Evolutionary conservation across 2,888 invertebrate genomes (phyloP).

Genomic region (Lapara coniferarum): DNA sequence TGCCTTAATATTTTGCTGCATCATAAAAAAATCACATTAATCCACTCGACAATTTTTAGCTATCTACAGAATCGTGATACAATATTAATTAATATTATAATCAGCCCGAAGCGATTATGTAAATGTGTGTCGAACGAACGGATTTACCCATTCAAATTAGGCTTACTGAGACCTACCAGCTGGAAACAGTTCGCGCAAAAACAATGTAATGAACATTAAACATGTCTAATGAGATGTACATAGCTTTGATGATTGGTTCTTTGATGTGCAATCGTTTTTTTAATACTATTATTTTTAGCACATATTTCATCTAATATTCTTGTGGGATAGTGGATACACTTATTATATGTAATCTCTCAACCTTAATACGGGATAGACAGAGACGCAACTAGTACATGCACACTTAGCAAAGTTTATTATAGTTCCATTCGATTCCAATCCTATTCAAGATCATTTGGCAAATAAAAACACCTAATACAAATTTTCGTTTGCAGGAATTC

Average conservation of each 20-base stretch:
- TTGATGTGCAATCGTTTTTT: not conserved
- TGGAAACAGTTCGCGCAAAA: slow-evolving; percentile 37
- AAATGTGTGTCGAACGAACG: slow-evolving; percentile 65
- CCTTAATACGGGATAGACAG: too few relatives aligned
- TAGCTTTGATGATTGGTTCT: not conserved
- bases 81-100: too few relatives aligned
- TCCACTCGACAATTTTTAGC: too few relatives aligned
- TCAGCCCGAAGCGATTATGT: slow-evolving; percentile 72
- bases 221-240: not conserved
- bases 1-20: too few relatives aligned
- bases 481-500: not conserved
- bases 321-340: too few relatives aligned
- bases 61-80: slow-evolving; percentile 38
- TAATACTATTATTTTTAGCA: not conserved
- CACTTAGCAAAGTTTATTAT: too few relatives aligned
- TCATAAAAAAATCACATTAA: too few relatives aligned
- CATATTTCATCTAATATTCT: too few relatives aligned
- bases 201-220: slow-evolving; percentile 15
- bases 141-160: slow-evolving; percentile 69
- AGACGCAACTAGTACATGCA: too few relatives aligned
- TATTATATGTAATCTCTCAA: too few relatives aligned
- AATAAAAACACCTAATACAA: not conserved
- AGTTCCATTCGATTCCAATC: too few relatives aligned
- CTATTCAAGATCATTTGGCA: not conserved
- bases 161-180: slow-evolving; percentile 53